Base-by-base conservation (phyloP, 2,888 invertebrate species). In the Dryobota labecula region DNA sequence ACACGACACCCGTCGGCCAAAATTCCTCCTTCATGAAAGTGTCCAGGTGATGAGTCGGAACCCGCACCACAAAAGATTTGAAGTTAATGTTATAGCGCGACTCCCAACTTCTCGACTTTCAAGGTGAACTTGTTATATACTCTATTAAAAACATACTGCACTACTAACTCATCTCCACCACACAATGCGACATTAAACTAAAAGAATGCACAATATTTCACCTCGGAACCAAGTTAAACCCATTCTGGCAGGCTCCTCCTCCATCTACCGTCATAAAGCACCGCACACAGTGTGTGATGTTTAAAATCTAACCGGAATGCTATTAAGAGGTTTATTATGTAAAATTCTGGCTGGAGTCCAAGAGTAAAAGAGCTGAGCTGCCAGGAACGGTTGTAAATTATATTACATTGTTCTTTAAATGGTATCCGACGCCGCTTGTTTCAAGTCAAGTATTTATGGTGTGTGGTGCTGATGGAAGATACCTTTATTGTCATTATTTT, bases 381-480 rank as follows among this genome's bases (percentile, higher is more conserved):
- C 90, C 89, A 89, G 86, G 47, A 81, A 63, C 43, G 77, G 75
- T 71, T 86, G 86, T 92, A 90, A 91, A 91, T 91, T 89, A 89
- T 87, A 88, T 84, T 69, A 89, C 87, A 91, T 90, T 91, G 92
- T 92, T 89, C 90, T 90, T 91, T 90, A 91, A 92, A 89, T 85
- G 84, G 85, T 88, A 87, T 80, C 84, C 80, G 76, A 78, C 78
- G 71, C 67, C 74, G 74, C 75, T 80, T 81, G 78, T 78, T 84
- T 78, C 77, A 61, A 78, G 76, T 73, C 72, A 51, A 76, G 69
- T 77, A 79, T 82, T 82, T 82, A 80, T 75, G 69, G 69, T 33
- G 70, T 77, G 82, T 86, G 77, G 67, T 38, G 38, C 58, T 85
- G 70, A 80, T 79, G 43, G 57, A 54, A 68, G 79, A 73, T 82